phyloP scores from a whole-genome alignment of 2,113 vertebrate genomes.

The Vanacampus margaritifer region DNA sequence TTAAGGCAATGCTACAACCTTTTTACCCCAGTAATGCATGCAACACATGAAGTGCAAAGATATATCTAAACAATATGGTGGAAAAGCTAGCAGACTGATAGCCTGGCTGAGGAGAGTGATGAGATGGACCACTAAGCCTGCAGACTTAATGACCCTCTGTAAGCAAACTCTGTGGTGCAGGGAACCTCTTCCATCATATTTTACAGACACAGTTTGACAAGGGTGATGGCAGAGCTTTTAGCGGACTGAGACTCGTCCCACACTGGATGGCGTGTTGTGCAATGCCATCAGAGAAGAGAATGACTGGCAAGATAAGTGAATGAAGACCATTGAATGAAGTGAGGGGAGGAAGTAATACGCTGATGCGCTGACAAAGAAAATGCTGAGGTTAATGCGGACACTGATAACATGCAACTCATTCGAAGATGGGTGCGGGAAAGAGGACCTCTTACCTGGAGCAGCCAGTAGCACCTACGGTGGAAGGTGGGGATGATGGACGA shows the following conservation, averaged over 20 bases:
- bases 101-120: constrained; percentile 62
- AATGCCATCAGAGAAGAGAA: constrained; percentile 64
- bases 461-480: constrained; percentile 99
- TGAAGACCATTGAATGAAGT: constrained; percentile 44
- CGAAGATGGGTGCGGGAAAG: constrained; percentile 24
- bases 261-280: constrained; percentile 53
- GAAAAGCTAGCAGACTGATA: constrained; percentile 21
- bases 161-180: constrained; percentile 61
- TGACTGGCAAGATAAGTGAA: constrained; percentile 62
- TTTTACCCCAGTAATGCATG: constrained; percentile 1
- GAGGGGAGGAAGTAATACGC: constrained; percentile 27
- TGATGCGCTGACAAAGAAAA: constrained; percentile 62
- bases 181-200: constrained; percentile 66
- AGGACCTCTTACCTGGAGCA: constrained; percentile 90
- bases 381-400: constrained; percentile 57
- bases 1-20: background rate
- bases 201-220: constrained; percentile 66
- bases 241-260: constrained; percentile 57
- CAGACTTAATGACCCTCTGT: constrained; percentile 61
- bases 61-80: background rate
- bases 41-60: background rate
- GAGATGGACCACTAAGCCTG: constrained; percentile 61
- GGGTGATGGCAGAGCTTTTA: constrained; percentile 69
- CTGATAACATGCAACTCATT: constrained; percentile 54
- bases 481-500: constrained; percentile 99